A percentile compares a stretch with the other conserved stretches of the same genome.
These are phyloP conservation scores for Bursaphelenchus okinawaensis DNA, from an alignment of 2,888 invertebrate genomes.

Conservation along the genomic window DNA sequence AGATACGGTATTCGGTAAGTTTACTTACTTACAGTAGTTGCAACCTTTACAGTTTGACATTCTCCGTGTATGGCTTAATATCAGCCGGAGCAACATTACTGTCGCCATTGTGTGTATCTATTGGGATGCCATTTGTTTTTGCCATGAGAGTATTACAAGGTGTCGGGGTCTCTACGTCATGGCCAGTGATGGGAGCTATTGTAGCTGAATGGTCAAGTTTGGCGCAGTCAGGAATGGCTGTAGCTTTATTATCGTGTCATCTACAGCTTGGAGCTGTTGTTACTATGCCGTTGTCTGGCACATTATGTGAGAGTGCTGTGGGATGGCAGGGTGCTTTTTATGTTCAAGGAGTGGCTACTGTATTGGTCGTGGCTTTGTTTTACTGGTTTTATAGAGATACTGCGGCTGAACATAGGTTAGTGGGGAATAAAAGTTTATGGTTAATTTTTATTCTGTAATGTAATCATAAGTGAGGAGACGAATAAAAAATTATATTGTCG, in stretches of 20 bases:
- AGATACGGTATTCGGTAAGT: slow-evolving; percentile 22
- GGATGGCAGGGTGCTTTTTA: slow-evolving; percentile 24
- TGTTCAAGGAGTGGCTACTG: slow-evolving; percentile 12
- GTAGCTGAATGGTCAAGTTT: slow-evolving; percentile 13
- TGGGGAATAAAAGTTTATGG: neutral
- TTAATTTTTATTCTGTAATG: too few relatives aligned
- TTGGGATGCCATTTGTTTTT: slow-evolving; percentile 15
- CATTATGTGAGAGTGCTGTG: slow-evolving; percentile 7
- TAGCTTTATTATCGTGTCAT: slow-evolving; percentile 16
- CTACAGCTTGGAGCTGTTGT: slow-evolving; percentile 7
- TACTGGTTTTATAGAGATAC: slow-evolving; percentile 18
- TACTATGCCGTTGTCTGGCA: slow-evolving; percentile 22
- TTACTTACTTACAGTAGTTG: neutral
- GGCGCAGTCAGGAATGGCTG: slow-evolving; percentile 6
- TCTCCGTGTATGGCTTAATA: slow-evolving; percentile 15
- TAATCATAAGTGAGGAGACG: too few relatives aligned
- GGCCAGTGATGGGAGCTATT: slow-evolving; percentile 9
- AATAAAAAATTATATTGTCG: too few relatives aligned
- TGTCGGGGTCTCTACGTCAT: slow-evolving; percentile 3
- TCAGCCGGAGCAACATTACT: slow-evolving; percentile 15
- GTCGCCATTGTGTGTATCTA: slow-evolving; percentile 15
- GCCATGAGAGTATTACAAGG: slow-evolving; percentile 16
- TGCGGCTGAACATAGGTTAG: slow-evolving; percentile 10
- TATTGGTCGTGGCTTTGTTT: slow-evolving; percentile 16
- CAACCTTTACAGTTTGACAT: neutral